Conservation (phyloP, 2,113 vertebrate species). For the Gasterosteus aculeatus region DNA sequence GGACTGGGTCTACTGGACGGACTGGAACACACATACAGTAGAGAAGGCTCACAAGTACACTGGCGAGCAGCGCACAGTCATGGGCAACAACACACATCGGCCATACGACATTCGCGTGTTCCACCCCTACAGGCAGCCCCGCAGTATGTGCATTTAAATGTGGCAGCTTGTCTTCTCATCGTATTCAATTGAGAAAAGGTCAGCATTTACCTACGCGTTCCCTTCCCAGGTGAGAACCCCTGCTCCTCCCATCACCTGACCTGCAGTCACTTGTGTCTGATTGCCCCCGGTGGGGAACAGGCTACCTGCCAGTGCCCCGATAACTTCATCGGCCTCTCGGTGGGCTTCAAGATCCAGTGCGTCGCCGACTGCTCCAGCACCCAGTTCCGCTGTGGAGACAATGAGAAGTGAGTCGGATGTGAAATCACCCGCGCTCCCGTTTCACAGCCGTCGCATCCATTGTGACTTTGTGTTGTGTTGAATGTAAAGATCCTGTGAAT, state of each 20-base stretch:
- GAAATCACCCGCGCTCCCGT: not conserved
- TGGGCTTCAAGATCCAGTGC: slow-evolving; percentile 76
- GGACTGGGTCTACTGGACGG: slow-evolving; percentile 79
- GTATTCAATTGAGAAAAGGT: not conserved
- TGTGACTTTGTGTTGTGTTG: too few relatives aligned
- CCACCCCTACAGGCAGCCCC: slow-evolving; percentile 79
- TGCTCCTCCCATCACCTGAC: slow-evolving; percentile 68
- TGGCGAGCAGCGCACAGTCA: slow-evolving; percentile 66
- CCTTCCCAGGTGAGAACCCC: slow-evolving; percentile 72
- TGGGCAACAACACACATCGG: slow-evolving; percentile 81
- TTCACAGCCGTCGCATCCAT: not conserved
- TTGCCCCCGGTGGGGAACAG: slow-evolving; percentile 67
- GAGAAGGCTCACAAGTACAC: slow-evolving; percentile 80
- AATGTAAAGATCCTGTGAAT: too few relatives aligned
- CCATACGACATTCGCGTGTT: slow-evolving; percentile 75
- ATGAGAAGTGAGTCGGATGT: slow-evolving; percentile 70
- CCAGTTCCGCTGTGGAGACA: slow-evolving; percentile 81
- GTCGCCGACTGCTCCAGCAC: slow-evolving; percentile 81
- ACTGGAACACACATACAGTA: slow-evolving; percentile 79
- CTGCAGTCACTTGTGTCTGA: slow-evolving; percentile 80
- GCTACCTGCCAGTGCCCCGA: slow-evolving; percentile 77
- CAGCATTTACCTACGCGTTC: not conserved
- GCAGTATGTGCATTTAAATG: slow-evolving; percentile 49
- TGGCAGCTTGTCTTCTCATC: not conserved
- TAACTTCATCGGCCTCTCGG: slow-evolving; percentile 68